Evolutionary conservation across 2,113 vertebrate genomes (phyloP), one percentile per base, ranked within the genome.

Genomic region (Vidua chalybeata): DNA sequence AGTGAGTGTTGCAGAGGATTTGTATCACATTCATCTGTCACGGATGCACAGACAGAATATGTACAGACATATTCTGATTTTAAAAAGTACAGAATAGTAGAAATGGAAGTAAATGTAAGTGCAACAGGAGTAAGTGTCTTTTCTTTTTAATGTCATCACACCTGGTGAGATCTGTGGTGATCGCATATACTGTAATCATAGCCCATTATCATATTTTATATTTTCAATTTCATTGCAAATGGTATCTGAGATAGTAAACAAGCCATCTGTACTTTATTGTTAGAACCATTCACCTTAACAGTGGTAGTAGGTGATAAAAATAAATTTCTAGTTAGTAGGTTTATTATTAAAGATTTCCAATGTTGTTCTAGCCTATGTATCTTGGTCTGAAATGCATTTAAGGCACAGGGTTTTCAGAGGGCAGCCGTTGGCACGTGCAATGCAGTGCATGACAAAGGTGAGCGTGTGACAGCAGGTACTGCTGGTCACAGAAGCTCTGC

Each of bases 1-100:
- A 90, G 49, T 83, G 87, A 89, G 28, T 89, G 45, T 54, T 94
- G 59, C 77, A 81, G 82, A 96, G 89, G 78, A 89, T 97, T 97
- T 97, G 68, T 97, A 97, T 98, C 88, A 96, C 95, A 96, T 98
- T 98, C 93, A 64, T 90, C 51, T 97, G 68, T 94, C 55, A 48
- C 4, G 6, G 35, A 45, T 77, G 31, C 13, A 37, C 27, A 45
- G 37, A 51, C 26, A 68, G 31, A 35, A 18, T 37, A 37, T 27
- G 19, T 83, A 56, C 92, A 72, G 90, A 91, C 93, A 86, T 88
- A 79, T 45, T 95, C 37, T 94, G 76, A 55, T 55, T 76, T 84
- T 95, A 48, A 62, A 85, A 72, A 95, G 84, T 97, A 97, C 43
- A 41, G 89, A 97, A 87, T 39, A 87, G 90, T 84, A 91, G 94